These are phyloP conservation scores for Protosalanx chinensis DNA, from an alignment of 2,797 vertebrate species.

Conservation along the genomic window DNA sequence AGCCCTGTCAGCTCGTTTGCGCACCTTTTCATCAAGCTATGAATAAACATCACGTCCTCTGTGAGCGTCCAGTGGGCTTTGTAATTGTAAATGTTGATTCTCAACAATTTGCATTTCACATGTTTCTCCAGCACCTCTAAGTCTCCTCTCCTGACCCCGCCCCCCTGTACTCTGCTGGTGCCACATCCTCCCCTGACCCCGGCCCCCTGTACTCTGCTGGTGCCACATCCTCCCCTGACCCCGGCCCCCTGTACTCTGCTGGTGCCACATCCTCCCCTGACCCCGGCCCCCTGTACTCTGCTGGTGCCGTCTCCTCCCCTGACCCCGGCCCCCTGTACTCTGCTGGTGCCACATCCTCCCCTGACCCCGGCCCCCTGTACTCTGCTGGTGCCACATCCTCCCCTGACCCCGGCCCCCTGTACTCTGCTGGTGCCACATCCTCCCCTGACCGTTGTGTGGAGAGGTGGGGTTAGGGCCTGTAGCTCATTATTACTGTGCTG, in stretches of 20 bases:
- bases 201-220: neutral
- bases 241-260: neutral
- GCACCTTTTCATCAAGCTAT: conserved; percentile 54
- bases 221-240: neutral
- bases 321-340: neutral
- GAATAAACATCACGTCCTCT: conserved; percentile 51
- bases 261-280: neutral
- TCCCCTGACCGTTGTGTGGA: conserved; percentile 38
- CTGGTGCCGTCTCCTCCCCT: conserved; percentile 6
- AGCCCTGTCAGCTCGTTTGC: conserved; percentile 13
- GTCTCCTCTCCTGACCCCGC: conserved; percentile 10
- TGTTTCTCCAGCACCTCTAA: conserved; percentile 1
- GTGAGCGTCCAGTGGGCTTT: conserved; percentile 34
- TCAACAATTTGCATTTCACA: conserved; percentile 47
- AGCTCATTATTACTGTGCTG: conserved; percentile 58
- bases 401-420: conserved; percentile 26
- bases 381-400: conserved; percentile 25
- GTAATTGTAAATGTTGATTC: conserved; percentile 45
- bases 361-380: conserved; percentile 25
- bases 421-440: conserved; percentile 1
- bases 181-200: conserved; percentile 32
- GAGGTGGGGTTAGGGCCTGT: conserved; percentile 48
- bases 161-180: conserved; percentile 37
- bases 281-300: neutral
- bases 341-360: conserved; percentile 7